These are phyloP conservation scores for Mya arenaria DNA, from an alignment of 1,140 invertebrate species.

Conservation along the genomic window DNA sequence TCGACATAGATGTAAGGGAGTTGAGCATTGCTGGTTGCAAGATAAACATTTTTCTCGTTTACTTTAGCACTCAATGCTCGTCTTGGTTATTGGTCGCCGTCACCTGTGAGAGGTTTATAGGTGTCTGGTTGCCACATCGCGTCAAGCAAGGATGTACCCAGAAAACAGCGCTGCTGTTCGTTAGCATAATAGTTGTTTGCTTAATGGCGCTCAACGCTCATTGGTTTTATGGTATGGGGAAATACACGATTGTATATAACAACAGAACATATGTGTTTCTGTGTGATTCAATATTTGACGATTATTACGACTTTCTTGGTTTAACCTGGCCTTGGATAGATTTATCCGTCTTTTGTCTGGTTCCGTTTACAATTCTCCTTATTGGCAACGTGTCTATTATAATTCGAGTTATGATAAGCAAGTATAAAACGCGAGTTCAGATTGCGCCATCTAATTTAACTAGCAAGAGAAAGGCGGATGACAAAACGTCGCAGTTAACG, in stretches of 20 bases:
- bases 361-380: constrained; percentile 24
- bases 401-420: constrained; percentile 23
- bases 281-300: background rate
- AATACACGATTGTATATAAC: background rate
- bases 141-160: constrained; percentile 45
- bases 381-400: constrained; percentile 41
- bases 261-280: background rate
- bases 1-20: constrained; percentile 59
- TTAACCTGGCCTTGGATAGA: constrained; percentile 53
- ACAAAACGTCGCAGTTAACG: constrained; percentile 22
- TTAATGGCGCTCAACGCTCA: constrained; percentile 25
- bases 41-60: constrained; percentile 57
- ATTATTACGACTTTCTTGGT: constrained; percentile 22
- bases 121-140: constrained; percentile 63
- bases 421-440: constrained; percentile 8
- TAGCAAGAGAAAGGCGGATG: background rate
- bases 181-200: constrained; percentile 9
- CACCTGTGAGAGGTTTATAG: constrained; percentile 64
- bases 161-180: background rate
- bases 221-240: constrained; percentile 35
- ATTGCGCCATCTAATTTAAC: background rate
- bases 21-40: constrained; percentile 56
- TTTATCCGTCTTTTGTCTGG: constrained; percentile 23
- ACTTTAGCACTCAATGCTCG: constrained; percentile 55
- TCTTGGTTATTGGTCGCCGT: constrained; percentile 67